Evolutionary conservation across 2,888 invertebrate species (phyloP), one percentile per base, ranked within the genome.

Genomic region (Ceramica pisi): DNA sequence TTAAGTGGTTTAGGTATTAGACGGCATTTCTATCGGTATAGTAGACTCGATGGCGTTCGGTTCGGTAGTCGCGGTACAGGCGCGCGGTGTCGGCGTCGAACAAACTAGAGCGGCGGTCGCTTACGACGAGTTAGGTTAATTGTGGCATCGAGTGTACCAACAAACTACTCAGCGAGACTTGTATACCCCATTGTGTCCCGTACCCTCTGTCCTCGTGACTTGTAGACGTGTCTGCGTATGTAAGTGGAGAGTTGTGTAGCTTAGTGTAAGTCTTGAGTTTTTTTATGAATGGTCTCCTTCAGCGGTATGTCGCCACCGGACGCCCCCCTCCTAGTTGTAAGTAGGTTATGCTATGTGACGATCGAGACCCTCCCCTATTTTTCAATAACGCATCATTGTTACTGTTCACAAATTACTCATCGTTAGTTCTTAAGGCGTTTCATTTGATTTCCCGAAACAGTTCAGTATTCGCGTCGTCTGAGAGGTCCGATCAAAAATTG

Each of bases 151-250:
- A 94, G 92, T 95, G 95, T 94, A 87, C 89, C 90, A 94, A 94
- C 95, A 95, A 95, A 95, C 92, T 90, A 88, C 86, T 92, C 93
- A 94, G 95, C 95, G 95, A 94, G 95, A 94, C 91, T 87, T 86
- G 78, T 82, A 75, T 81, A 82, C 81, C 78, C 75, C 74, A 75
- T 75, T 80, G 50, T 60, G 26, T 62, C 67, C 75, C 66, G 60
- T 56, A 53, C 63, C 68, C 81, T 75, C 26, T 71, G 64, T 68
- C 71, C 78, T 75, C 76, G 84, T 85, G 74, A 77, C 78, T 78
- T 80, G 74, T 85, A 83, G 78, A 85, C 85, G 81, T 85, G 85
- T 86, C 78, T 88, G 87, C 81, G 86, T 89, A 88, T 88, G 87
- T 90, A 87, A 89, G 90, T 86, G 83, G 83, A 89, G 81, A 89